Conservation (phyloP, 2,888 invertebrate genomes). For the Lasioglossum oenotherae region DNA sequence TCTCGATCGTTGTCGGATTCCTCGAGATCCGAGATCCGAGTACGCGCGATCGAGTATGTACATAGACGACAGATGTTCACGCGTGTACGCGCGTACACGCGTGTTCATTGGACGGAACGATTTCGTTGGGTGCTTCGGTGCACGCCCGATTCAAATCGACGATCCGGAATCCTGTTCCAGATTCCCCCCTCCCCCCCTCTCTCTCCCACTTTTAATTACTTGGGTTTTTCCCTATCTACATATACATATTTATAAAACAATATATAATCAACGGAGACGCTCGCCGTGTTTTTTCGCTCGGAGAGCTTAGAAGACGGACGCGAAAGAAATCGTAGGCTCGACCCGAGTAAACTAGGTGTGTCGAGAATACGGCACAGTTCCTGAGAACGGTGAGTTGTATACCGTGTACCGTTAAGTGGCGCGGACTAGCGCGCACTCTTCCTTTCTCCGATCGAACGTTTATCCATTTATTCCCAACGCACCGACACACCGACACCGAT, state of each 20-base stretch:
- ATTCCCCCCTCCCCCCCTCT: too few species aligned
- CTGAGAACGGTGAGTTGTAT: neutral
- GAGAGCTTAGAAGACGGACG: neutral
- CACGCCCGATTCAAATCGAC: neutral
- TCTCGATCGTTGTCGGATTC: constrained; percentile 10
- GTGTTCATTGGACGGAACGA: constrained; percentile 39
- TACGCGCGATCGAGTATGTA: neutral
- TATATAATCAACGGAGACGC: constrained; percentile 1
- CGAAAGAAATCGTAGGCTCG: neutral
- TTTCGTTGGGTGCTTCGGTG: neutral
- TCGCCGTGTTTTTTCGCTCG: neutral
- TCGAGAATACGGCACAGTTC: constrained; percentile 3
- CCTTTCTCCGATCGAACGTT: constrained; percentile 3
- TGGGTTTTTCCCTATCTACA: neutral
- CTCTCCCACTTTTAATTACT: neutral
- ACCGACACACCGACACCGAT: neutral
- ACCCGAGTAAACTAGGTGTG: neutral
- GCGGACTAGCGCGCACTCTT: neutral
- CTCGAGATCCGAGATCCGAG: constrained; percentile 4
- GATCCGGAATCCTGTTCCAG: constrained; percentile 9
- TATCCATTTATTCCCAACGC: neutral
- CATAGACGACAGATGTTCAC: neutral
- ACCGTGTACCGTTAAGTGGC: neutral
- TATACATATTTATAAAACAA: constrained; percentile 4
- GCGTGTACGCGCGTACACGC: neutral